Evolutionary conservation across 2,113 vertebrate species (phyloP).

Genomic region (Theropithecus gelada): DNA sequence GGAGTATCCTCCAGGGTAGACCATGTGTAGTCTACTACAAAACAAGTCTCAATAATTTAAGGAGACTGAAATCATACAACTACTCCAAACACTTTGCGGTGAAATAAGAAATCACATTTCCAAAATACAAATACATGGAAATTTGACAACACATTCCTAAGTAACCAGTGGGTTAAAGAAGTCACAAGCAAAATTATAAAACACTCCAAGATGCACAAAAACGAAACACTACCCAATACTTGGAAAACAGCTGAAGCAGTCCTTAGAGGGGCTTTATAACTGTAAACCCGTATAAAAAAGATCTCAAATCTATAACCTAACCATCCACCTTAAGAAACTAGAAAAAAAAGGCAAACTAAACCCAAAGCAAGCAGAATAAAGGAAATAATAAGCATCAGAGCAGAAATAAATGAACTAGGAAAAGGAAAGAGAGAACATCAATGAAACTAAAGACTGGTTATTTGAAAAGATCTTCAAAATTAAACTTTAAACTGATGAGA

Average conservation of each 20-base stretch:
- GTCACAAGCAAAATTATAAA: background rate
- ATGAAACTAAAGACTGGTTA: background rate
- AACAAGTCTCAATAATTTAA: background rate
- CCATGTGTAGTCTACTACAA: background rate
- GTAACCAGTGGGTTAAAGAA: background rate
- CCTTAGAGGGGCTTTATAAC: background rate
- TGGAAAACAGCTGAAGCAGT: background rate
- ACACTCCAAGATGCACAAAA: background rate
- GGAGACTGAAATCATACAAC: background rate
- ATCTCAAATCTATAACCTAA: background rate
- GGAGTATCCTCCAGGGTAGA: background rate
- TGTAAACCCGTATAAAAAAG: background rate
- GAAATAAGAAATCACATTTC: background rate
- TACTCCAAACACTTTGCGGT: background rate
- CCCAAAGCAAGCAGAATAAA: background rate
- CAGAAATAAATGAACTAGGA: background rate
- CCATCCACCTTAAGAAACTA: background rate
- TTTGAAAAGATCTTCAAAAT: background rate
- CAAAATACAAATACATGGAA: slow-evolving; percentile 3
- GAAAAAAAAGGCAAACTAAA: background rate
- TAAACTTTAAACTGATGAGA: background rate
- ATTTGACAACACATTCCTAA: background rate
- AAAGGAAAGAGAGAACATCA: background rate
- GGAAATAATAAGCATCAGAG: background rate
- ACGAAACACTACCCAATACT: background rate